Base-by-base conservation (phyloP, 1,140 invertebrate genomes). In the Nasonia giraulti region DNA sequence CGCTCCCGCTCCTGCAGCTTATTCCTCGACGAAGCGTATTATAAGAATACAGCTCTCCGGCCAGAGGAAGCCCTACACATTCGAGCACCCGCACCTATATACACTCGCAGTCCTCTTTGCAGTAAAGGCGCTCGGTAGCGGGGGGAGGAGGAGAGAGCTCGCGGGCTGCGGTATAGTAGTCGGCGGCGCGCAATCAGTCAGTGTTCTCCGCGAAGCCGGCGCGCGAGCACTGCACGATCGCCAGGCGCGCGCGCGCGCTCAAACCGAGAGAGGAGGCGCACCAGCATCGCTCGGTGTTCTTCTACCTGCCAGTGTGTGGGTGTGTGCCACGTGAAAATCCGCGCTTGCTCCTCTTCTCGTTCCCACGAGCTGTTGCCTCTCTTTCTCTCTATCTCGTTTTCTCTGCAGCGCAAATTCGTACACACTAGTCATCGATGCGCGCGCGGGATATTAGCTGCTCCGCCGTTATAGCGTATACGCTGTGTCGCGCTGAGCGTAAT, bases 161-260 rank as follows among this genome's bases (percentile, higher is more conserved):
- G 37, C 47, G 74, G 44, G 12, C 17, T 6, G 33, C 55, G 55
- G 20, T 17, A 14, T 17, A 74, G 71, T 5, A 31, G 89, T 90
- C 69, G 90, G 73, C 89, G 90, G 73, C 89, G 90, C 11, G 37
- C 74, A 50, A 44, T 76, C 77, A 55, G 77, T 66, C 89, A 88
- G 90, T 75, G 89, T 88, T 79, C 87, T 87, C 40, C 84, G 88
- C 71, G 87, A 87, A 89, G 80, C 87, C 87, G 20, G 85, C 88
- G 68, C 88, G 88, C 76, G 85, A 89, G 78, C 86, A 83, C 66
- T 14, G 2, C 8, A 55, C 4, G 69, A 74, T 12, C 14, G 23
- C 33, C 33, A 6, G 2, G n/a, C 55, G 55, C 55, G 55, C 17
- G 17, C 55, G 55, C 55, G 55, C 17, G 17, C 55, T 20, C 55